A percentile compares a stretch with the other conserved stretches of the same genome.
Evolutionary conservation across 2,113 vertebrate species (phyloP).

Genomic region (Calonectris borealis): DNA sequence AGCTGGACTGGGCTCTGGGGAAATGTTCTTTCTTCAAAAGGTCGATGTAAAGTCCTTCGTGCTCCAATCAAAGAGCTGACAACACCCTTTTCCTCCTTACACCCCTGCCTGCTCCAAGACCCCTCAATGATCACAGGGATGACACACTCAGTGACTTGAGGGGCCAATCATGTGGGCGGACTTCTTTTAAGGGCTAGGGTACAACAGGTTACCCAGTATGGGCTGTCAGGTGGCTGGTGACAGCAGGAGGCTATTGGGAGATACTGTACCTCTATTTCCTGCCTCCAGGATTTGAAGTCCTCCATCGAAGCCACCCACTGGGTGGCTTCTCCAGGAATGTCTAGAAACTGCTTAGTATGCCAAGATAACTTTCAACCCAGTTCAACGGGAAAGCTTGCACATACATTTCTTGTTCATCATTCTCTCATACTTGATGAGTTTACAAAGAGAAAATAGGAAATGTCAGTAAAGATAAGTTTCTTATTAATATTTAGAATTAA

Average conservation of each 20-base stretch:
- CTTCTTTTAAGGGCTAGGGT: background rate
- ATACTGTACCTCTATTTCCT: background rate
- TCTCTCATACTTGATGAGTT: background rate
- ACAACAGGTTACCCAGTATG: background rate
- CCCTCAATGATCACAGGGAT: background rate
- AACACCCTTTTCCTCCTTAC: background rate
- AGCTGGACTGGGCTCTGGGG: background rate
- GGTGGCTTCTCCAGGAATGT: background rate
- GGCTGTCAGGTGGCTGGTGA: background rate
- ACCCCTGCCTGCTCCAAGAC: background rate
- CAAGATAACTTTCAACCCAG: background rate
- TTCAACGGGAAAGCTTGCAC: background rate
- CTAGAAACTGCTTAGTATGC: background rate
- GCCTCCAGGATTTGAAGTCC: background rate
- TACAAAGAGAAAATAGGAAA: background rate
- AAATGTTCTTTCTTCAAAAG: background rate
- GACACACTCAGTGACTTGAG: background rate
- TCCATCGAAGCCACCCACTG: background rate
- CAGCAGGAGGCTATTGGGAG: background rate
- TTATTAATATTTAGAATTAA: background rate
- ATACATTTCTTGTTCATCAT: background rate
- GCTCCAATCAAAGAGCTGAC: background rate
- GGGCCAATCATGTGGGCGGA: background rate
- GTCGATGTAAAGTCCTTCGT: rapidly evolving
- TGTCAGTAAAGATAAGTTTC: background rate